Evolutionary conservation across 2,888 invertebrate genomes (phyloP), one percentile per base, ranked within the genome.

Genomic region (Troides helena): DNA sequence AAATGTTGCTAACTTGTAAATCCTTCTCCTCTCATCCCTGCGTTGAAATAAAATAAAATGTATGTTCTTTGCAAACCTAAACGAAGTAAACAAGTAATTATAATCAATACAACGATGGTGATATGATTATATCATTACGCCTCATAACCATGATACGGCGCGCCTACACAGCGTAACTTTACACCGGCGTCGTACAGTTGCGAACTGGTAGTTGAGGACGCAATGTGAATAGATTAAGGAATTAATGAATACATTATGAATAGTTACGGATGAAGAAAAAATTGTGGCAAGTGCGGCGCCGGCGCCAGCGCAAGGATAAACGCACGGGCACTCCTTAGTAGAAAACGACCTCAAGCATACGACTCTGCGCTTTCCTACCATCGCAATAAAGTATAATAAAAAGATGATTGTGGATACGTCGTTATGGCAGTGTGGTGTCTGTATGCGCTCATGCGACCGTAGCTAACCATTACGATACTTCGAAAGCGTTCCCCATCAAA

Each of bases 391-490:
- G 79, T 70, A 68, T 63, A 78, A 74, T 66, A 62, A 74, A 74
- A 50, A 18, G 39, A 68, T 53, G 17, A 25, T 57, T 12, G 67
- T 71, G 75, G 73, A 79, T 89, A 87, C 75, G 82, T 80, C 87
- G 73, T 87, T 88, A 59, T 72, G 76, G 72, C 76, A 75, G 80
- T 77, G 67, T 71, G 75, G 72, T 79, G 79, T 78, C 84, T 86
- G 86, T 90, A 90, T 89, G 91, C 89, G 90, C 84, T 88, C 91
- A 91, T 87, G 90, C 89, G 88, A 92, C 91, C 92, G 90, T 90
- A 89, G 86, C 90, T 83, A 90, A 88, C 84, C 86, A 90, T 89
- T 88, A 87, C 86, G 86, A 90, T 90, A 86, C 86, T 87, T 86
- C 85, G 84, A 86, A 88, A 87, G 84, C 86, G 80, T 81, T 83